Evolutionary conservation across 1,140 invertebrate species (phyloP).

Genomic region (Drosophila funebris): DNA sequence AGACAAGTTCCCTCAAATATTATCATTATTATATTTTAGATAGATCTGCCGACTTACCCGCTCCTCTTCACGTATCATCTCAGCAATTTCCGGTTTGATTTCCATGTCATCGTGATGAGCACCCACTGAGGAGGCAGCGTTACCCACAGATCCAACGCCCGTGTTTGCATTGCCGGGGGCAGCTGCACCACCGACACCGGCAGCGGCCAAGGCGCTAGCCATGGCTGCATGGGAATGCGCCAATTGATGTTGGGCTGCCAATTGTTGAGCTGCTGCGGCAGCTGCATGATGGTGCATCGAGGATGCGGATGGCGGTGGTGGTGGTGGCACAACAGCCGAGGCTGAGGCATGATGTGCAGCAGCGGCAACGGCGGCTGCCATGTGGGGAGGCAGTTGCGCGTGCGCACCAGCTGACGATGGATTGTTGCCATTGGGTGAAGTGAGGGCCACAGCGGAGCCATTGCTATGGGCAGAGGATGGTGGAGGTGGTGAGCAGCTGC

Average conservation of each 20-base stretch:
- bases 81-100: constrained; percentile 96
- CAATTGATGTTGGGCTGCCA: constrained; percentile 77
- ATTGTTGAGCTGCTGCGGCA: constrained; percentile 72
- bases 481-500: constrained; percentile 52
- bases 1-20: neutral
- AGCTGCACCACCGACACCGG: constrained; percentile 57
- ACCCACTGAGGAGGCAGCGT: constrained; percentile 51
- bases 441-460: constrained; percentile 33
- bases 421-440: constrained; percentile 62
- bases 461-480: constrained; percentile 51
- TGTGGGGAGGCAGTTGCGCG: constrained; percentile 60
- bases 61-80: constrained; percentile 97
- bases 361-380: constrained; percentile 67
- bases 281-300: constrained; percentile 74
- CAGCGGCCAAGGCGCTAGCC: constrained; percentile 64
- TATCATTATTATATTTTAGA: neutral
- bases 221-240: constrained; percentile 76
- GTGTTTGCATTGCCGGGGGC: constrained; percentile 32
- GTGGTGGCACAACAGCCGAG: constrained; percentile 19
- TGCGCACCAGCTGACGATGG: constrained; percentile 63
- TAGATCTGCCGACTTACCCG: constrained; percentile 89
- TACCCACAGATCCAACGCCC: constrained; percentile 32
- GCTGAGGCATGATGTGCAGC: constrained; percentile 66
- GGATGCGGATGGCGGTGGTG: constrained; percentile 38
- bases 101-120: constrained; percentile 90